Conservation (phyloP, 2,888 invertebrate species). For the Acrocyrtus sp. region DNA sequence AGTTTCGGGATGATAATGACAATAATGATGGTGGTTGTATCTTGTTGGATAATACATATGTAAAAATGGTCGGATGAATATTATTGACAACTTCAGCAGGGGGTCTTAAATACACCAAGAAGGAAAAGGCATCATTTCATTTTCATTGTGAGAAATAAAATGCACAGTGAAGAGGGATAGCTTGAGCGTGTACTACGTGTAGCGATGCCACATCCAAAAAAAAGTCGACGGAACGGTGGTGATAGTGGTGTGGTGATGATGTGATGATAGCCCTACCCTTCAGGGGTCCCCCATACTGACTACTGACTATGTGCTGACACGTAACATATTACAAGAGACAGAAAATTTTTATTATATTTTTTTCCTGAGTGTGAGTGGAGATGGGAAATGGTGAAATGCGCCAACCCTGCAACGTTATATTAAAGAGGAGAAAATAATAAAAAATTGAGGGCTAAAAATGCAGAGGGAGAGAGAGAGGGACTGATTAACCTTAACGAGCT, state of each 20-base stretch:
- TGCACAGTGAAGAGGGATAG: background rate
- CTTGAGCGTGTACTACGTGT: background rate
- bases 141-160: constrained; percentile 7
- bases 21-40: constrained; percentile 21
- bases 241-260: constrained; percentile 13
- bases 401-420: background rate
- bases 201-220: constrained; percentile 2
- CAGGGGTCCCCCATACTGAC: constrained; percentile 60
- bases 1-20: constrained; percentile 13
- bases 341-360: no score
- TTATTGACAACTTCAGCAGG: constrained; percentile 52
- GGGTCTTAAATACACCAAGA: constrained; percentile 30
- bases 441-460: background rate
- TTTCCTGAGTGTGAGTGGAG: no score
- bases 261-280: constrained; percentile 56
- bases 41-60: constrained; percentile 12
- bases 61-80: constrained; percentile 43
- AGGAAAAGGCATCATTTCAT: constrained; percentile 32
- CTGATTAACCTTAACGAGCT: constrained; percentile 64
- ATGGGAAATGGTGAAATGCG: no score
- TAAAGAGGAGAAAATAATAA: background rate
- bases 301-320: no score
- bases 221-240: constrained; percentile 15
- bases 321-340: no score
- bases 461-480: no score